Evolutionary conservation across 2,113 vertebrate species (phyloP), one percentile per base, ranked within the genome.

Genomic region (Pelmatolapia mariae): DNA sequence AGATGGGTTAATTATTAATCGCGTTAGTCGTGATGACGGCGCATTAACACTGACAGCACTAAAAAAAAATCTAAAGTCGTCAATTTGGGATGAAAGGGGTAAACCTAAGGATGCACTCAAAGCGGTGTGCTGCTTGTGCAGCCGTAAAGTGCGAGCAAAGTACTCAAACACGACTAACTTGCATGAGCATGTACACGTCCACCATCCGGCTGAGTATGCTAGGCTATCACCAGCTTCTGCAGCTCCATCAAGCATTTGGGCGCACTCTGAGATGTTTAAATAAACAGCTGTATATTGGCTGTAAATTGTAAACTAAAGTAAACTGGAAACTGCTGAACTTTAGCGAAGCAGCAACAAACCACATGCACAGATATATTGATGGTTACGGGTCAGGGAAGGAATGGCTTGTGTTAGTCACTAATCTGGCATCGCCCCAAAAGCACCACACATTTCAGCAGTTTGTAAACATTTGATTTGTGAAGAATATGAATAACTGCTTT

Each of bases 51-150:
- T 9, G 26, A 59, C 56, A 29, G 56, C 56, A 59, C 29, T 29
- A 29, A 59, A 59, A n/a, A 7, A 7, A 31, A 31, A 6, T 6
- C 6, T 2, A 29, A 29, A 29, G 56, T 29, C 0, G 8, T 15
- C 26, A 59, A 59, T 59, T 31, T 2, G 10, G 26, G 0, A 31
- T 59, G 26, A 18, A 59, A 2, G 56, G 1, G 15, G 56, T 31
- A 59, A 31, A 59, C 15, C 56, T 31, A 59, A 10, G 8, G 57
- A 59, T 31, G 26, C 0, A 59, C 0, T 31, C 0, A 59, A 59
- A 2, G 26, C 15, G 3, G 2, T 10, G 26, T 18, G 26, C 26
- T 31, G 3, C 56, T 59, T 31, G 56, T 59, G 56, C 26, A 59
- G 56, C 10, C 18, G 26, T 59, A 59, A 18, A 59, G 57, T 59